Evolutionary conservation across 2,113 vertebrate species (phyloP).

Genomic region (Ochotona curzoniae): DNA sequence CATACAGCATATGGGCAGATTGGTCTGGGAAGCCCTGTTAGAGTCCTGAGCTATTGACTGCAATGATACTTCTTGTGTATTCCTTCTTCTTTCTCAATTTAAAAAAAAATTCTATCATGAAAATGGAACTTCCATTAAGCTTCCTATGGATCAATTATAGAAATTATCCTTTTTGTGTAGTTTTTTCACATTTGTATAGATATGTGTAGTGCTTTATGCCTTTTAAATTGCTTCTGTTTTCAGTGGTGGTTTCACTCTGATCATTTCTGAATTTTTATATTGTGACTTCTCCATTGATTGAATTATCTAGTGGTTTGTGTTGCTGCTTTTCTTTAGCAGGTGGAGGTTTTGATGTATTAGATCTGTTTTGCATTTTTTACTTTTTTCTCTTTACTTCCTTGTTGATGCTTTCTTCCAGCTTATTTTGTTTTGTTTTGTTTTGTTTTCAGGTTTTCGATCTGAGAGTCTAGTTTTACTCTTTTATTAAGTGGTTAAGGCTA

Average conservation of each 20-base stretch:
- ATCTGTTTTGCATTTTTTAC: background rate
- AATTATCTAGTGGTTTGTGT: background rate
- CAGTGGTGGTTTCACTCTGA: background rate
- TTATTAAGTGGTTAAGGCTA: background rate
- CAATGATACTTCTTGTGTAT: background rate
- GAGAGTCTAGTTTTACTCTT: constrained; percentile 32
- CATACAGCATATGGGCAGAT: background rate
- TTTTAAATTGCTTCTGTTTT: background rate
- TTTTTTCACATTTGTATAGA: background rate
- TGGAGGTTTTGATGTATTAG: constrained; percentile 2
- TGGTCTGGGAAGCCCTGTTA: background rate
- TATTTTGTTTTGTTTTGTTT: background rate
- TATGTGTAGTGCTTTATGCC: background rate
- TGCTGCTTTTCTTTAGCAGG: constrained; percentile 17
- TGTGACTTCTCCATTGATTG: background rate
- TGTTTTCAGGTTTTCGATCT: background rate
- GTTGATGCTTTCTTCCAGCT: too few species aligned
- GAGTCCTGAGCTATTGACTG: background rate
- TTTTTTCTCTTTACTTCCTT: background rate
- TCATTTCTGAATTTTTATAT: constrained; percentile 22
- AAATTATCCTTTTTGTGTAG: background rate
- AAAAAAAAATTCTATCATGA: background rate
- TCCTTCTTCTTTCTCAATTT: background rate
- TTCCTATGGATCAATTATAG: background rate
- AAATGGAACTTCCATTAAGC: background rate